Evolutionary conservation across 2,797 vertebrate genomes (phyloP).

Genomic region (Manis pentadactyla): DNA sequence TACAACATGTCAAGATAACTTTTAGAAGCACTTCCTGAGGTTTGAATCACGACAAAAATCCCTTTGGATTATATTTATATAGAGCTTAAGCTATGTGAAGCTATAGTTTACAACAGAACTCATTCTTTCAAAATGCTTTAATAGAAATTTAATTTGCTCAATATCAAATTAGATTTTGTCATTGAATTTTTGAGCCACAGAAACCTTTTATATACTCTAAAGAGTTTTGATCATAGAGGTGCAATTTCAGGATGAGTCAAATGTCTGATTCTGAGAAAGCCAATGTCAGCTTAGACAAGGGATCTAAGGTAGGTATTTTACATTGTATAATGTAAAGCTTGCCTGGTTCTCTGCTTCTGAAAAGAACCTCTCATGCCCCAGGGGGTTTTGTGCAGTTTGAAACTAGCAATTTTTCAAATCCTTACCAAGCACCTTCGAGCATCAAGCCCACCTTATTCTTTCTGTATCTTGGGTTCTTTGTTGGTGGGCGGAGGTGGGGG

Average conservation of each 20-base stretch:
- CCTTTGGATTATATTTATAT: constrained; percentile 33
- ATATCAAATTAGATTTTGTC: constrained; percentile 64
- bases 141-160: constrained; percentile 72
- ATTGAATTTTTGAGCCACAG: constrained; percentile 70
- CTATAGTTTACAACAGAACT: constrained; percentile 8
- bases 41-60: constrained; percentile 26
- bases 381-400: not conserved
- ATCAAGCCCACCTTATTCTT: not conserved
- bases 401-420: not conserved
- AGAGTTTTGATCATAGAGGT: constrained; percentile 69
- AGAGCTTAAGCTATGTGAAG: not conserved
- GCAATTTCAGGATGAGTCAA: constrained; percentile 75
- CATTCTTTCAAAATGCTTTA: constrained; percentile 49
- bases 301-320: constrained; percentile 70
- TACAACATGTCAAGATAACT: not conserved
- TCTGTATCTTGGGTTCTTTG: accelerated
- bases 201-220: constrained; percentile 52
- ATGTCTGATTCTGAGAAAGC: constrained; percentile 64
- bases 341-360: not conserved
- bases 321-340: constrained; percentile 61
- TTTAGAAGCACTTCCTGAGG: constrained; percentile 39
- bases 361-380: not conserved
- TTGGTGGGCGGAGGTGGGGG: too few species aligned
- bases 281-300: constrained; percentile 42
- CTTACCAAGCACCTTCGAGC: not conserved